Percentiles rank a stretch among this genome's conserved stretches.
phyloP scores from a whole-genome alignment of 2,113 vertebrate species.

The Vombatus ursinus region DNA sequence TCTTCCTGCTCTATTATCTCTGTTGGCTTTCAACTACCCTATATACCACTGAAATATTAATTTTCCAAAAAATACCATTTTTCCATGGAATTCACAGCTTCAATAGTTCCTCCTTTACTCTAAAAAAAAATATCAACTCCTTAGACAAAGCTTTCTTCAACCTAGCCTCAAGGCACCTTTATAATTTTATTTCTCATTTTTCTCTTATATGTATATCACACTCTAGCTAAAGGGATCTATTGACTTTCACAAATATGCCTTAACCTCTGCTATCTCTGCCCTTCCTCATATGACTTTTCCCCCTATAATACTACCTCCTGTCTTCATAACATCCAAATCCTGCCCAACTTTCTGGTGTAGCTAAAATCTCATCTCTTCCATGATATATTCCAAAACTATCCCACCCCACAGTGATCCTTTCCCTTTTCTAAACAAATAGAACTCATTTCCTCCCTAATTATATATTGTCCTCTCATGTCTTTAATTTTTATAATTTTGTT shows the following conservation, averaged over 20 bases:
- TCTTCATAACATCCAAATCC: background rate
- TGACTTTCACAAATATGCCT: background rate
- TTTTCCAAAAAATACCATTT: background rate
- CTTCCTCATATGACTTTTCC: background rate
- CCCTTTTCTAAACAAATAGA: background rate
- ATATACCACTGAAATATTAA: background rate
- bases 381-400: background rate
- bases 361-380: background rate
- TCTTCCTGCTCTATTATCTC: background rate
- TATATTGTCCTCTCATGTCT: background rate
- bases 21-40: background rate
- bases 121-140: background rate
- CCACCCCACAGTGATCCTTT: background rate
- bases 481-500: background rate
- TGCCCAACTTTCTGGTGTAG: background rate
- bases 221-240: background rate
- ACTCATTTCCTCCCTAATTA: background rate
- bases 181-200: background rate
- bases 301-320: background rate
- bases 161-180: background rate
- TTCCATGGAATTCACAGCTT: background rate
- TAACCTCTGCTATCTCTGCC: background rate
- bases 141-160: background rate
- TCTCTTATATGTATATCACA: background rate
- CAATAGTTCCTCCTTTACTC: background rate